Evolutionary conservation across 1,140 invertebrate genomes (phyloP).

Genomic region (Diabrotica virgifera): DNA sequence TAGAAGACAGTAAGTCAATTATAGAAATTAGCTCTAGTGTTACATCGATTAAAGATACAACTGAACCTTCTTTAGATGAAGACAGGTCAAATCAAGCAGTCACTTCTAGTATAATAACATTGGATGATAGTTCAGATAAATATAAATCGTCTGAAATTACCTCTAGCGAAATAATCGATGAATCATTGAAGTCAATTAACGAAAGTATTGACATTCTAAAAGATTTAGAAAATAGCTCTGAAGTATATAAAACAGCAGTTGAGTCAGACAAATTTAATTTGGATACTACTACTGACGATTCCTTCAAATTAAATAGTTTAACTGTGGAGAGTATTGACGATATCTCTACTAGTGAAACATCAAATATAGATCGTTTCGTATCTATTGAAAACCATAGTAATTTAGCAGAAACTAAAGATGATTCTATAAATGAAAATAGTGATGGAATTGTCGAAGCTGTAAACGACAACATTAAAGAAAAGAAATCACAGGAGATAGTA

Average conservation of each 20-base stretch:
- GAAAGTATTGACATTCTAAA: not conserved
- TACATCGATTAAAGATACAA: conserved; percentile 2
- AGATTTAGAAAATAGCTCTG: not conserved
- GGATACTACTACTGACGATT: no score
- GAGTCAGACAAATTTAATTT: no score
- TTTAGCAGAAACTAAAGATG: not conserved
- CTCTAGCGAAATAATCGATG: not conserved
- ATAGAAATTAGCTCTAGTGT: not conserved
- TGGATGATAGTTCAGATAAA: no score
- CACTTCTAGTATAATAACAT: no score
- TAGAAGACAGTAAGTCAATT: not conserved
- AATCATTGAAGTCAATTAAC: not conserved
- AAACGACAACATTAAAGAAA: no score
- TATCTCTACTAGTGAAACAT: no score
- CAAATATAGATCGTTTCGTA: no score
- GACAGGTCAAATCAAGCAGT: not conserved
- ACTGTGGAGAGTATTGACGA: no score
- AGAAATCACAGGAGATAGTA: no score
- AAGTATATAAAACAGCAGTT: not conserved
- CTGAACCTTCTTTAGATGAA: not conserved
- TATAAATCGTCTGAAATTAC: not conserved
- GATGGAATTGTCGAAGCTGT: no score
- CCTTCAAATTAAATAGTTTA: no score
- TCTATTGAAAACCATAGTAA: no score
- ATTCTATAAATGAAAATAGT: not conserved